A percentile compares a stretch with the other conserved stretches of the same genome.
These are phyloP conservation scores for Antigone vipio DNA, from an alignment of 2,113 vertebrate genomes.

Conservation along the genomic window DNA sequence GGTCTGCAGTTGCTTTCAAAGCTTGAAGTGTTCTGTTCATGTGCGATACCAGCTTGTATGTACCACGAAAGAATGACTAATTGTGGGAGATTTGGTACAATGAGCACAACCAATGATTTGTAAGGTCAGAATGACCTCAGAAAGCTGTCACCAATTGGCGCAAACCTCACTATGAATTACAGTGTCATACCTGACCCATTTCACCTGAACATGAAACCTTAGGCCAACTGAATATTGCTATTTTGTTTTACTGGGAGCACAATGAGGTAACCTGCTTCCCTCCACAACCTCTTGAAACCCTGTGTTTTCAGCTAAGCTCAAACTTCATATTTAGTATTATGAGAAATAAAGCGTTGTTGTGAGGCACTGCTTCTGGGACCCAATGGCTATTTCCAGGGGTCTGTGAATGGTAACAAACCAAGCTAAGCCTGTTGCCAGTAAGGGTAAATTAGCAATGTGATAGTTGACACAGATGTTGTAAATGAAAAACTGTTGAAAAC, in stretches of 20 bases:
- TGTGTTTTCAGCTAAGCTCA: neutral
- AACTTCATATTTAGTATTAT: neutral
- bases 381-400: neutral
- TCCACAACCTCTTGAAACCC: neutral
- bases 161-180: neutral
- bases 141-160: neutral
- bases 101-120: neutral
- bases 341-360: neutral
- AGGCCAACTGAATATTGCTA: neutral
- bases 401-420: neutral
- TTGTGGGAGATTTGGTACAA: neutral
- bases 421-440: neutral
- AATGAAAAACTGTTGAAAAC: neutral
- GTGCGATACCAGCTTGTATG: accelerated
- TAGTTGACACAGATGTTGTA: neutral
- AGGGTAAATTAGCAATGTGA: neutral
- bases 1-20: neutral
- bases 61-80: neutral
- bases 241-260: neutral
- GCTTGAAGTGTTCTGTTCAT: neutral
- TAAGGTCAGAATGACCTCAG: neutral
- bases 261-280: neutral
- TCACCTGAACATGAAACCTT: neutral
- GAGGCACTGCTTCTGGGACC: neutral
- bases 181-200: neutral